These are phyloP conservation scores for Acomys russatus DNA, from an alignment of 2,797 vertebrate genomes.

Conservation along the genomic window DNA sequence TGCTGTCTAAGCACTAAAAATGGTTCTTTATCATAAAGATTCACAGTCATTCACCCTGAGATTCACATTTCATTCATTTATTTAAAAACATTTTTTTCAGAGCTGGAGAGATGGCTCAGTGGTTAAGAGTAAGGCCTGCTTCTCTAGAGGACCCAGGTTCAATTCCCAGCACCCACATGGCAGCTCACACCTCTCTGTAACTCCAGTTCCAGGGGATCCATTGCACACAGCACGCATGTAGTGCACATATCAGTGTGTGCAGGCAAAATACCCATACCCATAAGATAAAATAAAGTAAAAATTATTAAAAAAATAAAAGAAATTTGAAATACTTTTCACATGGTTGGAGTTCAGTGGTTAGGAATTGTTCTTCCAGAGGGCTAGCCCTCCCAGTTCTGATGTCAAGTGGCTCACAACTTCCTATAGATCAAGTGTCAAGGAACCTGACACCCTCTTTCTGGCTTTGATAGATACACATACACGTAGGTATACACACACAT, in stretches of 20 bases:
- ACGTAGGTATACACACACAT: background rate
- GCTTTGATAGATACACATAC: background rate
- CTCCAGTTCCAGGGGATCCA: background rate
- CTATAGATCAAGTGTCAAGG: background rate
- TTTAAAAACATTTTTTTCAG: constrained; percentile 7
- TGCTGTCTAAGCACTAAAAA: constrained; percentile 1
- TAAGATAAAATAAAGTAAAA: background rate
- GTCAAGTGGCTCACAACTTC: background rate
- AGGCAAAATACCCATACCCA: background rate
- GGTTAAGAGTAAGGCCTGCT: background rate
- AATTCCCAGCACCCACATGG: background rate
- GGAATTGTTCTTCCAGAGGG: too few species aligned
- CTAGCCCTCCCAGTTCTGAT: background rate
- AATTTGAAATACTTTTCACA: background rate
- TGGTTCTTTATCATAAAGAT: background rate
- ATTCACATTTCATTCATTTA: background rate
- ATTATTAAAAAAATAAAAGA: background rate
- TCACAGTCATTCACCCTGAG: background rate
- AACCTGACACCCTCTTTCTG: background rate
- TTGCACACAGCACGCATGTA: background rate
- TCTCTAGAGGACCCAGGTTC: background rate
- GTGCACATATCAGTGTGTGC: background rate
- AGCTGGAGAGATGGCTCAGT: background rate
- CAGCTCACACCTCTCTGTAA: background rate
- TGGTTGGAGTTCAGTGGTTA: too few species aligned